Base-by-base conservation (phyloP, 2,113 vertebrate species). In the Nicator chloris region DNA sequence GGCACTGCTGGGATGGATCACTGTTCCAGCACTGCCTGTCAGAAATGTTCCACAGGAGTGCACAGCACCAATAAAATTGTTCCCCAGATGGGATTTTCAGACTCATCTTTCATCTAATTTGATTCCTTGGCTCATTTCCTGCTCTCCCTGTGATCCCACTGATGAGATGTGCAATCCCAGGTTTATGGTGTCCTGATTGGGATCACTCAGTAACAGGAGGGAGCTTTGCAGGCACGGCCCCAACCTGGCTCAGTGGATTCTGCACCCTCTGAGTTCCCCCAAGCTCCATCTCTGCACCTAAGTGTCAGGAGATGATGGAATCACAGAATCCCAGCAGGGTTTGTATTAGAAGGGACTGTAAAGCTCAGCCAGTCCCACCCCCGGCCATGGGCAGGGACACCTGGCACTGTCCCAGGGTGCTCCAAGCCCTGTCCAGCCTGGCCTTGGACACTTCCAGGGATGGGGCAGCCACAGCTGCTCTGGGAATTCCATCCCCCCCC, bases 81-180 rank as follows among this genome's bases (percentile, higher is more conserved):
- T 95, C 92, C 82, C 75, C 87, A 82, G 90, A 71, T 90, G 75
- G 85, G 85, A 63, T 93, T 88, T 95, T 85, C 84, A 75, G 77
- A 10, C 84, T 95, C 22, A 5, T 90, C 90, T 93, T 96, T 82
- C 90, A 92, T 68, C 63, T 95, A 75, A 94, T 92, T 90, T 88
- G 93, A 95, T 96, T 95, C 90, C 78, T 92, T 59, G 75, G 87
- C 88, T 88, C 93, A 94, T 95, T 94, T 96, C 95, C 94, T 94
- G 68, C 30, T 83, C 94, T 70, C 82, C 90, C 86, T 85, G 66
- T 70, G 79, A 94, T 96, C 82, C 92, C 5, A 4, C 82, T 61
- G 77, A 73, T 50, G 92, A 90, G 93, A 90, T 92, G 87, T 60
- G 71, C 92, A 85, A 60, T 88, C 75, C 47, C 82, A 88, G 93